Evolutionary conservation across 2,888 invertebrate species (phyloP).

Genomic region (Philhelius pedissequus): DNA sequence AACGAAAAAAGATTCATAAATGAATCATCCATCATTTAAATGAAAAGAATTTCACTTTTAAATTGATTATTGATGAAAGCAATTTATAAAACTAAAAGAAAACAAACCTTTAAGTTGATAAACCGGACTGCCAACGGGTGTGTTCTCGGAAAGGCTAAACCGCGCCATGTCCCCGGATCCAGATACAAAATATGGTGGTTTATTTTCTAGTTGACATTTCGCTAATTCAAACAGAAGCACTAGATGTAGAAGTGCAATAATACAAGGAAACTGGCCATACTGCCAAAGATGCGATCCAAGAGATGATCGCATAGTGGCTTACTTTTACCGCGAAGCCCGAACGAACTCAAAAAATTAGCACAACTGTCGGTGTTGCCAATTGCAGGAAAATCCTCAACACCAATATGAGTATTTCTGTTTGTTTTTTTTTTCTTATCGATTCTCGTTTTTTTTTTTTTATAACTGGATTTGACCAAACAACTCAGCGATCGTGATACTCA

Average conservation of each 20-base stretch:
- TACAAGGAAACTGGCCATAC: conserved; percentile 57
- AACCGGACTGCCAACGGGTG: conserved; percentile 86
- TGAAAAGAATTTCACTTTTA: conserved; percentile 34
- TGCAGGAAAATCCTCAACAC: background rate
- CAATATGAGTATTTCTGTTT: background rate
- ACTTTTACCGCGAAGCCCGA: conserved; percentile 32
- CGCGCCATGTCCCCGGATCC: conserved; percentile 88
- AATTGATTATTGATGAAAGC: conserved; percentile 15
- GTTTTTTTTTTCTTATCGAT: conserved; percentile 18
- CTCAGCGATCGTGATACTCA: conserved; percentile 23
- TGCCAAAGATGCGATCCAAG: conserved; percentile 31
- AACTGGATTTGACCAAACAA: conserved; percentile 27
- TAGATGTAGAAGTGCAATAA: conserved; percentile 75
- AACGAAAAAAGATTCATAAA: background rate
- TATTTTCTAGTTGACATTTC: conserved; percentile 82
- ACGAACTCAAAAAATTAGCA: conserved; percentile 42
- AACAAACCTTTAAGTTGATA: conserved; percentile 86
- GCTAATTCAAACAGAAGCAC: conserved; percentile 72
- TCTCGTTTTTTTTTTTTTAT: conserved; percentile 39
- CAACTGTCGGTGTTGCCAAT: conserved; percentile 54
- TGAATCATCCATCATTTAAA: conserved; percentile 7
- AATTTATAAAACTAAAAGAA: background rate
- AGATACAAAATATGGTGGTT: conserved; percentile 86
- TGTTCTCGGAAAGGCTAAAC: conserved; percentile 86
- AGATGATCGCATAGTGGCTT: conserved; percentile 64